phyloP scores from a whole-genome alignment of 2,888 invertebrate species.

The Agonum fuliginosum region DNA sequence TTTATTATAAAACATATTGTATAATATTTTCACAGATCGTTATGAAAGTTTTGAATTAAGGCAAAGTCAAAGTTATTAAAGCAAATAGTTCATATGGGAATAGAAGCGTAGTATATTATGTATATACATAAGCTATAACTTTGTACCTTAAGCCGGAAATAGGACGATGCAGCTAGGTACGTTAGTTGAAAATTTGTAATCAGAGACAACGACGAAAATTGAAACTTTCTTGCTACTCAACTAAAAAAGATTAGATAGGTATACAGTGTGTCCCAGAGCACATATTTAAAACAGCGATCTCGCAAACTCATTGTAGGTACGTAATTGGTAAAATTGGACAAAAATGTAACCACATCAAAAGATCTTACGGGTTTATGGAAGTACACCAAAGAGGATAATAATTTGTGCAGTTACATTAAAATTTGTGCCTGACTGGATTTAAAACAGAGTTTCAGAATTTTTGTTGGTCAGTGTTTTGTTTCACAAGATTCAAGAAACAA shows the following conservation, averaged over 20 bases:
- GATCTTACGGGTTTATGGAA: no score
- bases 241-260: neutral
- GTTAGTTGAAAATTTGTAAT: neutral
- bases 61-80: neutral
- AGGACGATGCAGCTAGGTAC: neutral
- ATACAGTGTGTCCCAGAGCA: no score
- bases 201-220: neutral
- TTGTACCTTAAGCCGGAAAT: constrained; percentile 6
- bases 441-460: no score
- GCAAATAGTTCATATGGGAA: neutral
- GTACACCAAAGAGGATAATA: no score
- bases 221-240: neutral
- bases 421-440: no score
- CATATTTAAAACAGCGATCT: no score
- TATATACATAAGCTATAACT: constrained; percentile 11
- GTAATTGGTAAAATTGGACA: no score
- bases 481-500: no score
- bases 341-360: no score
- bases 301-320: no score
- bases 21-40: neutral
- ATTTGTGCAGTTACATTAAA: no score
- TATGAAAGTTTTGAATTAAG: neutral
- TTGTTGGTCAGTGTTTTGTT: no score
- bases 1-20: neutral
- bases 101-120: neutral